Conservation (phyloP, 1,140 invertebrate genomes). For the Nasonia vitripennis region DNA sequence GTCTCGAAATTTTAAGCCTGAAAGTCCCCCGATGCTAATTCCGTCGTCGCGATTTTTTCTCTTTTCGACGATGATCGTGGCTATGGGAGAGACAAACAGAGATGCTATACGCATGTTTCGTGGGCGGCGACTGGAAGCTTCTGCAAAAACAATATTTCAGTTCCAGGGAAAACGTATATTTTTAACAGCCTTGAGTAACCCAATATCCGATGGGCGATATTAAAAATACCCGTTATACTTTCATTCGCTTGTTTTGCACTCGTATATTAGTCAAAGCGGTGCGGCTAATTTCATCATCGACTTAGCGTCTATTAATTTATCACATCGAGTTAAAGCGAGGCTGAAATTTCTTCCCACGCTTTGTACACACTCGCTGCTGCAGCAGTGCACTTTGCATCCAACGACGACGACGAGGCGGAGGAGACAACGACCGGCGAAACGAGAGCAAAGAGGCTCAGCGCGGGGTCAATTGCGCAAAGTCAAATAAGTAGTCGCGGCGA, state of each 20-base stretch:
- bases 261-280: background rate
- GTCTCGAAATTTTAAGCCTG: background rate
- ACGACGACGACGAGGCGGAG: background rate
- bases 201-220: background rate
- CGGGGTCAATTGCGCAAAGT: constrained; percentile 2
- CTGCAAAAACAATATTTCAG: background rate
- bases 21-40: background rate
- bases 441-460: background rate
- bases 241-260: no score
- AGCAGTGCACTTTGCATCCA: background rate
- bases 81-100: background rate
- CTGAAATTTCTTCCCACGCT: background rate
- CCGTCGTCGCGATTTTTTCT: background rate
- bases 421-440: background rate
- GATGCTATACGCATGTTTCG: background rate
- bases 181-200: background rate
- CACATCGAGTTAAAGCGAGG: background rate
- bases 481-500: background rate
- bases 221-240: no score
- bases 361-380: background rate
- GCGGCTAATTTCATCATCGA: background rate
- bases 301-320: background rate
- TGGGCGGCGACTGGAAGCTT: no score
- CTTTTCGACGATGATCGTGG: background rate
- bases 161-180: background rate